Conservation (phyloP, 2,797 vertebrate species). For the Gouania willdenowi region DNA sequence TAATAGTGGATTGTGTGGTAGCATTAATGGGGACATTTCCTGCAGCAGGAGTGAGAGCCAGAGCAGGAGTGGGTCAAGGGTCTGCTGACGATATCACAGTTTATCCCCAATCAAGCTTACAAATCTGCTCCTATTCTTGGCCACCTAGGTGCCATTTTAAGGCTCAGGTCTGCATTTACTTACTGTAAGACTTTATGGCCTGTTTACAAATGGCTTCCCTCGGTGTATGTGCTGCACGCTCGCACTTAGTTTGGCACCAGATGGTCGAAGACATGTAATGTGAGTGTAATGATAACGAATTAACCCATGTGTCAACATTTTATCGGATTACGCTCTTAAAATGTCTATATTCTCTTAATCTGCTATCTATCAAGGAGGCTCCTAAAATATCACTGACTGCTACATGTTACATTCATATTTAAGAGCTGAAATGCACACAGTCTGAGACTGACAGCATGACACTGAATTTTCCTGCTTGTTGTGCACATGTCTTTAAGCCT, state of each 20-base stretch:
- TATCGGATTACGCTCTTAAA: constrained; percentile 1
- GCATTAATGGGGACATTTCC: constrained; percentile 16
- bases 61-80: constrained; percentile 20
- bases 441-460: constrained; percentile 13
- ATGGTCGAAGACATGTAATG: constrained; percentile 43
- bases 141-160: constrained; percentile 24
- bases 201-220: constrained; percentile 46
- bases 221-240: constrained; percentile 9
- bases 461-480: constrained; percentile 19
- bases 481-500: constrained; percentile 55
- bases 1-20: constrained; percentile 5
- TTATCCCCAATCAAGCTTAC: constrained; percentile 66
- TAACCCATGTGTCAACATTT: constrained; percentile 20
- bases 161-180: constrained; percentile 43
- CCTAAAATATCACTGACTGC: not conserved
- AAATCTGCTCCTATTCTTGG: constrained; percentile 66
- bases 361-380: not conserved
- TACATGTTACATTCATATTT: not conserved
- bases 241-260: constrained; percentile 46
- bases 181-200: constrained; percentile 47
- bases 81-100: constrained; percentile 59
- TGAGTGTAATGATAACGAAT: constrained; percentile 43
- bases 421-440: constrained; percentile 5
- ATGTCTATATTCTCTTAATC: constrained; percentile 1
- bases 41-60: constrained; percentile 15